Base-by-base conservation (phyloP, 2,888 invertebrate genomes). In the Fragum whitleyi region DNA sequence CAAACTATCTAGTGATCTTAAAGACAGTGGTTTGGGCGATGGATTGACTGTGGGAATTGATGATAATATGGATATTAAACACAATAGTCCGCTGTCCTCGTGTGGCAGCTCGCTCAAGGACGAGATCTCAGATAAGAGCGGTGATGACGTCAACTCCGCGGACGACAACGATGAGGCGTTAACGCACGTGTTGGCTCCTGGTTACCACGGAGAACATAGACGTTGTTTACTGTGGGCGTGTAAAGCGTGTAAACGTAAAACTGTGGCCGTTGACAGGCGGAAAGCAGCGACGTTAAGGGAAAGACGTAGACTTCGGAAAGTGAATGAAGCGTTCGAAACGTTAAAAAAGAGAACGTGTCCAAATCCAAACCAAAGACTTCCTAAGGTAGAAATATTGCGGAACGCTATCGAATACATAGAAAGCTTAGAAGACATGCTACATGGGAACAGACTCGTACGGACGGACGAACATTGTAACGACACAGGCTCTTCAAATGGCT, bases 371-470 rank as follows among this genome's bases (percentile, higher is more conserved):
- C 99, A 99, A 91, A 95, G 99, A 74, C 95, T 99, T 89, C 99
- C 99, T 0, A 99, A 99, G 95, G 97, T 99, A 84, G 99, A 99
- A 94, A 99, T 99, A 87, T 95, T 99, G 51, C 95, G 99, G 83
- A 98, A 98, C 90, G 99, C 99, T 55, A 99, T 99, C 92, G 99
- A 99, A 91, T 99, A 99, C 93, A 99, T 99, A 88, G 99, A 98
- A 85, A 94, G 94, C 80, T 89, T 95, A 83, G 95, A 95, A 87
- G 93, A 94, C 42, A 91, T 95, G 90, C 89, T 95, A 59, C 94
- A 94, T 76, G 92, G 92, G 5, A 92, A 87, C 73, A 81, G 91
- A 21, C 80, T 87, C 32, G 84, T 89, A 16, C 80, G 91, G 29
- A 77, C 83, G 29, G 90, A 90, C 61, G 90, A 90, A 71, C 85